phyloP scores from a whole-genome alignment of 2,113 vertebrate species.

The Rissa tridactyla region DNA sequence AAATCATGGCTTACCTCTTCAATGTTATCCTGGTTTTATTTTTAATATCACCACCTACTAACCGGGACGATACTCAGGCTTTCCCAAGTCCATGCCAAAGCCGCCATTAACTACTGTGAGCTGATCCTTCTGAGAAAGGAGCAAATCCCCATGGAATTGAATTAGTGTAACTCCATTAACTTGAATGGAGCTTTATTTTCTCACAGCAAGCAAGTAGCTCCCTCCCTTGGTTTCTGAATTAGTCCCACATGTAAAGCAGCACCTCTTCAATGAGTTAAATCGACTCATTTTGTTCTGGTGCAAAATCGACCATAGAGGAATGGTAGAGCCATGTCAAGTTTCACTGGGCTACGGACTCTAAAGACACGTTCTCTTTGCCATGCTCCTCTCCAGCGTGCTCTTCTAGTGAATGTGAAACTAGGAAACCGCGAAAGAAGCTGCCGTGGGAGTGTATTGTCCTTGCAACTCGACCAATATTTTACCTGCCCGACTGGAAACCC shows the following conservation, averaged over 20 bases:
- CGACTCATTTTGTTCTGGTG: not conserved
- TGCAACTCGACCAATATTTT: not conserved
- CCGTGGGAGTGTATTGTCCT: not conserved
- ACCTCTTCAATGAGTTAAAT: not conserved
- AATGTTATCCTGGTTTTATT: not conserved
- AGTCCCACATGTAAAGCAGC: not conserved
- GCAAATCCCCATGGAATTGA: not conserved
- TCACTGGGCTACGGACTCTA: accelerated
- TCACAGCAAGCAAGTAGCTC: not conserved
- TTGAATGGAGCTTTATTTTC: not conserved
- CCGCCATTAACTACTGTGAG: slow-evolving; percentile 16
- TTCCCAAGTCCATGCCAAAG: slow-evolving; percentile 1
- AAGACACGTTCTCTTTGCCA: not conserved
- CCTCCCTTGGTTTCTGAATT: not conserved
- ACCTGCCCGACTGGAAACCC: not conserved
- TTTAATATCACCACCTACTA: not conserved
- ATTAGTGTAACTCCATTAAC: slow-evolving; percentile 25
- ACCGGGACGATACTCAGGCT: not conserved
- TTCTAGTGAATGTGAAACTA: not conserved
- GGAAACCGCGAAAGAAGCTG: not conserved
- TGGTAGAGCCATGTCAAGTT: not conserved
- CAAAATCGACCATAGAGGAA: not conserved
- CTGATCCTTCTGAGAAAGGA: not conserved
- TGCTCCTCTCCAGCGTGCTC: not conserved
- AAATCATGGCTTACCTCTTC: not conserved